phyloP scores from a whole-genome alignment of 2,888 invertebrate genomes.

The Lordiphosa fenestrarum region DNA sequence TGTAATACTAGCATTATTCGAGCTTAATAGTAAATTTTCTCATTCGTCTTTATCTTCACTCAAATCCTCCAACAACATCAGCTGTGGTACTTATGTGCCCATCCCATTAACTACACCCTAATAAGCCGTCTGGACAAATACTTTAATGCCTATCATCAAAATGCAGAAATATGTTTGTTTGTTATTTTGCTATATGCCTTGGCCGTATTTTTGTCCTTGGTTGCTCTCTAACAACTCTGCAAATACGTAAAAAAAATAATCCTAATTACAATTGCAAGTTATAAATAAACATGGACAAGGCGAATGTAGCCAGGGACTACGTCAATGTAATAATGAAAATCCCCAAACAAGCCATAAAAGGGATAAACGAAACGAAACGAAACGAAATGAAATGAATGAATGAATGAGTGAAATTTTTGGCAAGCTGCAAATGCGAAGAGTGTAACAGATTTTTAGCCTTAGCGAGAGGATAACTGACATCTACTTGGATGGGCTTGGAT shows the following conservation, averaged over 20 bases:
- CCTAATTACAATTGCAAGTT: conserved; percentile 73
- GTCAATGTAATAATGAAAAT: conserved; percentile 69
- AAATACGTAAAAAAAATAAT: conserved; percentile 70
- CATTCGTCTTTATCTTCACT: not conserved
- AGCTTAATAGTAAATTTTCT: too few species aligned
- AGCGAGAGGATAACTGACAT: conserved; percentile 17
- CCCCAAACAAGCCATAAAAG: conserved; percentile 75
- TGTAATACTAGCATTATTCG: too few species aligned
- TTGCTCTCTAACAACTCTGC: conserved; percentile 59
- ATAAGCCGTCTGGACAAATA: conserved; percentile 66
- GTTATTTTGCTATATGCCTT: conserved; percentile 32
- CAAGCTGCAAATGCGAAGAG: conserved; percentile 50
- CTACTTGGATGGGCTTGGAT: too few species aligned
- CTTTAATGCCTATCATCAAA: conserved; percentile 63
- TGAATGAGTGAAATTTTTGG: conserved; percentile 51
- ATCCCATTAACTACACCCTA: conserved; percentile 29
- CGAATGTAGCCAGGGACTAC: conserved; percentile 32
- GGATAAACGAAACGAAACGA: conserved; percentile 62
- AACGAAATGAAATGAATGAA: conserved; percentile 43
- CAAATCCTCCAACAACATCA: conserved; percentile 10
- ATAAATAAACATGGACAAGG: conserved; percentile 70
- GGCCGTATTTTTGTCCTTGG: conserved; percentile 13
- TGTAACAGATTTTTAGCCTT: conserved; percentile 54
- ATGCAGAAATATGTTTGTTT: conserved; percentile 67
- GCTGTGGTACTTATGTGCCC: conserved; percentile 26